phyloP scores from a whole-genome alignment of 2,113 vertebrate species.

The Pomatostomus ruficeps region DNA sequence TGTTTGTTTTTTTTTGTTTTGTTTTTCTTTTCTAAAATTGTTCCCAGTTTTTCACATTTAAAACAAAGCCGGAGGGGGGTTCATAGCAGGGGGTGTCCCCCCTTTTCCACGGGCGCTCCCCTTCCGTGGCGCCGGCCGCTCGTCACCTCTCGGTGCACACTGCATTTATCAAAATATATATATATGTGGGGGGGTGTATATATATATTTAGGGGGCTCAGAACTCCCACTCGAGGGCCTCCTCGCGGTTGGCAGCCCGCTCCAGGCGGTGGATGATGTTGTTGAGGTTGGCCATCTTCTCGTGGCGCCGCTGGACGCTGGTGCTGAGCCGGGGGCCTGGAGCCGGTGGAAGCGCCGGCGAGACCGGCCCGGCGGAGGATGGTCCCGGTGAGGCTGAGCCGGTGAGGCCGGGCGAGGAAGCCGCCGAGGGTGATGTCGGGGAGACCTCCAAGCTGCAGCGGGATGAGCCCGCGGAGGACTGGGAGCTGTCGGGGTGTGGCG shows the following conservation, averaged over 20 bases:
- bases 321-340: conserved; percentile 81
- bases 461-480: conserved; percentile 85
- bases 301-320: conserved; percentile 88
- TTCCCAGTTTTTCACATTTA: conserved; percentile 72
- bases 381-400: conserved; percentile 86
- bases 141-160: neutral
- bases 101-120: neutral
- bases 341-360: conserved; percentile 80
- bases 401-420: conserved; percentile 89
- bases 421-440: conserved; percentile 87
- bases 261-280: conserved; percentile 96
- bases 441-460: conserved; percentile 87
- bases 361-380: conserved; percentile 87
- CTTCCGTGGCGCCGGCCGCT: neutral
- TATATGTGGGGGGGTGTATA: neutral
- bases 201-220: conserved; percentile 63
- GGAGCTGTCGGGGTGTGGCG: conserved; percentile 79
- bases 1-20: neutral
- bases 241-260: conserved; percentile 92
- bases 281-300: conserved; percentile 99
- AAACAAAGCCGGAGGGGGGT: conserved; percentile 21
- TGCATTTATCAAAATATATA: conserved; percentile 63
- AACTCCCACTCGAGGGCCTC: conserved; percentile 97
- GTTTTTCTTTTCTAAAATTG: conserved; percentile 82
- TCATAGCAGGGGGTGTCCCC: neutral